Conservation (phyloP, 2,113 vertebrate species). For the Pogona vitticeps region DNA sequence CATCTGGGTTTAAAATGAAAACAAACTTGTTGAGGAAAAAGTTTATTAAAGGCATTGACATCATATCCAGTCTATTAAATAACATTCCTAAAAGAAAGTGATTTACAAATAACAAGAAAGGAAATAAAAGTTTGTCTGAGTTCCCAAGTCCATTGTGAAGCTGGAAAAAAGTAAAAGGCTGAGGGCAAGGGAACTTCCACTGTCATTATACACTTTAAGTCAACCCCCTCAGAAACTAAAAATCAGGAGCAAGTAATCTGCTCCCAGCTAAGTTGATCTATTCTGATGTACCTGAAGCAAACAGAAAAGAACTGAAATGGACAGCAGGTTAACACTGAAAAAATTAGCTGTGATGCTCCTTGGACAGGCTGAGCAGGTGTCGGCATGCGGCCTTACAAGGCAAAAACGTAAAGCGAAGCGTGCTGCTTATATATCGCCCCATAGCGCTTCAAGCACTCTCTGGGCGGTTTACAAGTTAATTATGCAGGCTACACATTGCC, state of each 20-base stretch:
- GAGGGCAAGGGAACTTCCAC: constrained; percentile 40
- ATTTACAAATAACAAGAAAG: constrained; percentile 66
- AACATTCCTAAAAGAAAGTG: constrained; percentile 63
- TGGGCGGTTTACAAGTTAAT: too few species aligned
- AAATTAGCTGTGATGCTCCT: background rate
- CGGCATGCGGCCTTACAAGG: background rate
- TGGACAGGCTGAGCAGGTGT: background rate
- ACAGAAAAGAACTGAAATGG: background rate
- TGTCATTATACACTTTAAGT: constrained; percentile 44
- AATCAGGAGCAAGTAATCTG: fast-evolving
- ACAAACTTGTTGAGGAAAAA: constrained; percentile 63
- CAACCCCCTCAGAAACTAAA: constrained; percentile 41
- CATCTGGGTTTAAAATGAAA: constrained; percentile 56
- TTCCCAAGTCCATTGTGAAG: constrained; percentile 64
- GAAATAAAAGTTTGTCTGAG: constrained; percentile 66
- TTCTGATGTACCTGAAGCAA: background rate
- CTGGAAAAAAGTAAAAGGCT: constrained; percentile 13
- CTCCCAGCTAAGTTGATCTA: background rate
- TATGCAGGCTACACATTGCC: too few species aligned
- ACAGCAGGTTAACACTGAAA: background rate
- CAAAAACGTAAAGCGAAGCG: too few species aligned
- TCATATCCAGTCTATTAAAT: constrained; percentile 60
- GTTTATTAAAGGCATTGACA: constrained; percentile 64
- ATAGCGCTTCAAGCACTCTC: too few species aligned
- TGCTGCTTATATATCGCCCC: too few species aligned